A percentile compares a stretch with the other conserved stretches of the same genome.
phyloP scores from a whole-genome alignment of 2,888 invertebrate genomes.

The Minunthozetes semirufus region DNA sequence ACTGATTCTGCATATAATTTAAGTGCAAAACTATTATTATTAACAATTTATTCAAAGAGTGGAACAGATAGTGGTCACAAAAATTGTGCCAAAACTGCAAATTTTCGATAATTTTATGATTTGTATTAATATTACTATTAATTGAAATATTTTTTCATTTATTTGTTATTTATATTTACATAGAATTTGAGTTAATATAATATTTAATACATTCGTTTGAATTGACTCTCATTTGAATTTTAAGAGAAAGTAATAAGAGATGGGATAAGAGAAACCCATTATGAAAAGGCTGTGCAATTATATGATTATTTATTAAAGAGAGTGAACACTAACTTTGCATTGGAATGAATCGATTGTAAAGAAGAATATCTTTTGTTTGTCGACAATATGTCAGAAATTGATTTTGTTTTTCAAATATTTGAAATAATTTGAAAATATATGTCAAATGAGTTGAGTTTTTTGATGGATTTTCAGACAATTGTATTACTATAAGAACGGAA shows the following conservation, averaged over 20 bases:
- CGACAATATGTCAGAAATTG: too few species aligned
- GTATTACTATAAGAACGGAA: too few species aligned
- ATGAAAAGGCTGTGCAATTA: constrained; percentile 21
- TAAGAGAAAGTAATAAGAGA: background rate
- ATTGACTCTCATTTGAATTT: background rate
- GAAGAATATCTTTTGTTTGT: background rate
- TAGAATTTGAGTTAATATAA: background rate
- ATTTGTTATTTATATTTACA: constrained; percentile 14
- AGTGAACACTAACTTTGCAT: background rate
- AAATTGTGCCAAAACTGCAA: background rate
- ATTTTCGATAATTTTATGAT: background rate
- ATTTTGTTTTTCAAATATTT: too few species aligned
- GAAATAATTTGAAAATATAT: too few species aligned
- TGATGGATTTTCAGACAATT: too few species aligned
- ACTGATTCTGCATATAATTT: background rate
- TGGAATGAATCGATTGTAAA: background rate
- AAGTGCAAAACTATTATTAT: constrained; percentile 3
- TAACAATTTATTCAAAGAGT: background rate
- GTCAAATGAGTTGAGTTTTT: too few species aligned
- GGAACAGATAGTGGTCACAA: background rate
- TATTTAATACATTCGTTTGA: background rate
- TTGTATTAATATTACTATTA: background rate
- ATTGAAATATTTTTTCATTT: background rate
- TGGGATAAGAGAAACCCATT: background rate
- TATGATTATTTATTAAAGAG: constrained; percentile 1